Base-by-base conservation (phyloP, 2,888 invertebrate genomes). In the Patella caerulea region DNA sequence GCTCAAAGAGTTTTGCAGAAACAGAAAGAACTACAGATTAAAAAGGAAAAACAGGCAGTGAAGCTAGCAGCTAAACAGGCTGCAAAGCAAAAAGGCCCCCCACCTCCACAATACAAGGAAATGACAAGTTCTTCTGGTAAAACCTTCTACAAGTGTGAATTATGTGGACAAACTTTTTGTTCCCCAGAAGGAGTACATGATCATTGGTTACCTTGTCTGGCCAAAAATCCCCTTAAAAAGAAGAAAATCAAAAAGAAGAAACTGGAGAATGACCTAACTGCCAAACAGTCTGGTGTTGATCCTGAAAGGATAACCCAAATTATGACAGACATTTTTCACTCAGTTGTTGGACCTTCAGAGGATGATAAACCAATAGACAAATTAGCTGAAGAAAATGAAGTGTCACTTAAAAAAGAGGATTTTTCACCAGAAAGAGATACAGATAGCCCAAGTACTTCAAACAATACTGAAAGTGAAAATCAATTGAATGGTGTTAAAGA, bases 151-250 rank as follows among this genome's bases (percentile, higher is more conserved):
- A 80, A 78, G 70, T 82, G 82, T 77, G 29, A 74, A 15, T 59
- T 73, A 59, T 82, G 82, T 71, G 76, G 75, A 29, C 82, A 82
- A 56, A 82, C 82, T 55, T 59, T 82, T n/a, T 82, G 82, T 55
- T 82, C 82, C 9, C 12, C 77, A 12, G 79, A 78, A 71, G 81
- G 76, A 72, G 78, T 82, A 56, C 55, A 53, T n/a, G 76, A 74
- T 11, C 82, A 82, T 65, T 82, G 82, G 82, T 24, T 65, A 24
- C 65, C 65, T 15, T 65, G 65, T 19, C 24, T 65, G 24, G 24
- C 19, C 19, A 65, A 65, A 24, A 65, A 65, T 65, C 65, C 65
- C 2, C 19, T 65, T 24, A 65, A 19, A 11, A 65, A 65, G 24
- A 19, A 24, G 14, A 65, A 24, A 12, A n/a, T 19, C 19, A 65